phyloP scores from a whole-genome alignment of 2,888 invertebrate species.

The Busseola fusca region DNA sequence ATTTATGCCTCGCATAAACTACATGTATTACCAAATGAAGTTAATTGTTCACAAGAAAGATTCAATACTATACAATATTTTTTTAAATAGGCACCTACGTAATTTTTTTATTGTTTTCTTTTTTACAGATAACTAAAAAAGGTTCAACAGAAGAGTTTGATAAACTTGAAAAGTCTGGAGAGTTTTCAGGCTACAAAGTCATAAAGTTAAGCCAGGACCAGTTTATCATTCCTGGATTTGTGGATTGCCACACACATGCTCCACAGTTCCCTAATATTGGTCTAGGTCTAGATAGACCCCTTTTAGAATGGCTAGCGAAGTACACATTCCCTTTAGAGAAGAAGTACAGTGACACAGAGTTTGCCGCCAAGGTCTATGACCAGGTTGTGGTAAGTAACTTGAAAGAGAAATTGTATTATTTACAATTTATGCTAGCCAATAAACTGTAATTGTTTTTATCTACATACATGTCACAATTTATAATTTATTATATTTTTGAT shows the following conservation, averaged over 20 bases:
- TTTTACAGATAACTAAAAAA: conserved; percentile 74
- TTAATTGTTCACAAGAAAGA: neutral
- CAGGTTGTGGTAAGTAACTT: conserved; percentile 93
- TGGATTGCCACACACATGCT: conserved; percentile 97
- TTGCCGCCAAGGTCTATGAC: conserved; percentile 92
- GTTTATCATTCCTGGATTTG: conserved; percentile 95
- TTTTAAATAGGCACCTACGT: neutral
- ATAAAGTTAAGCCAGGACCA: conserved; percentile 80
- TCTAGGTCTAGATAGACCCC: conserved; percentile 93
- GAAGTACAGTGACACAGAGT: conserved; percentile 91
- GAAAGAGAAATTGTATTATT: conserved; percentile 8
- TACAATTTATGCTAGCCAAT: neutral
- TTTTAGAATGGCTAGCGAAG: conserved; percentile 95
- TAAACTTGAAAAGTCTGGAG: conserved; percentile 58
- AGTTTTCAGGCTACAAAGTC: conserved; percentile 66
- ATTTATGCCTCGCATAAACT: neutral
- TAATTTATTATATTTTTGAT: neutral
- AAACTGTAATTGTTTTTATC: neutral
- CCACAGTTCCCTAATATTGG: conserved; percentile 96
- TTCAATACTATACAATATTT: too few relatives aligned
- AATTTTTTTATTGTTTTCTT: conserved; percentile 17
- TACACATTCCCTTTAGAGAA: conserved; percentile 96
- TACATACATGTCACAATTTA: too few relatives aligned
- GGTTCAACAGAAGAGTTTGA: conserved; percentile 71
- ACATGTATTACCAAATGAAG: neutral